Evolutionary conservation across 64 coral and sea anemone species (phyloP).

Genomic region (Montipora efflorescens): DNA sequence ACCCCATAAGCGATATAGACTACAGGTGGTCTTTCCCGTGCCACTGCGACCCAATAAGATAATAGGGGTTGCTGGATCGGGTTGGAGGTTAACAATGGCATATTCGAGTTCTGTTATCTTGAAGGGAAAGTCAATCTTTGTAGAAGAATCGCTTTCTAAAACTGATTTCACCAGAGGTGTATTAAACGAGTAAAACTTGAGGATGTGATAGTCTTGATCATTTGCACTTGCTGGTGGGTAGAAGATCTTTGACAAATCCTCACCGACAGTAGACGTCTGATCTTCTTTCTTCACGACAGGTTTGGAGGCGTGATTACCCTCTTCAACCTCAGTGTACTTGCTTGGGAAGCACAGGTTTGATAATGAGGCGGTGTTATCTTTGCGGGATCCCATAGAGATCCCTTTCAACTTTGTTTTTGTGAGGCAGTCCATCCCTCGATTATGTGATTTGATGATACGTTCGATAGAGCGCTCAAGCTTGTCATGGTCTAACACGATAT

Average conservation of each 20-base stretch:
- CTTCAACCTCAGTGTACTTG: conserved; percentile 68
- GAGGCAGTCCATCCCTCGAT: conserved; percentile 87
- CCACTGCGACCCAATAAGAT: conserved; percentile 96
- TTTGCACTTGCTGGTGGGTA: conserved; percentile 89
- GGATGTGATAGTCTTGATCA: conserved; percentile 91
- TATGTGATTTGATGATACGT: conserved; percentile 83
- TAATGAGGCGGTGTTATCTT: background rate
- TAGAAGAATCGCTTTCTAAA: conserved; percentile 55
- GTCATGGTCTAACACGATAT: conserved; percentile 82
- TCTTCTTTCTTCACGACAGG: background rate
- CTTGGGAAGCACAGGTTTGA: conserved; percentile 61
- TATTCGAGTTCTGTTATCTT: conserved; percentile 93
- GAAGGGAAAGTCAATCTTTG: conserved; percentile 89
- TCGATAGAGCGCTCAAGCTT: conserved; percentile 80
- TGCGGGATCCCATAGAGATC: conserved; percentile 20
- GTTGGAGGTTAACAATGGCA: conserved; percentile 88
- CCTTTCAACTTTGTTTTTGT: conserved; percentile 86
- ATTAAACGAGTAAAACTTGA: conserved; percentile 92
- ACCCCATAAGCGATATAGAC: conserved; percentile 93
- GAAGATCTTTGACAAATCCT: conserved; percentile 45
- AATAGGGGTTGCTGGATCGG: conserved; percentile 58
- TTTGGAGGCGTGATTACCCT: background rate
- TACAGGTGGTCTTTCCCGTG: conserved; percentile 97
- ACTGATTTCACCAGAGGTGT: conserved; percentile 77
- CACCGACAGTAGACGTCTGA: background rate